A percentile compares a stretch with the other conserved stretches of the same genome.
phyloP scores from a whole-genome alignment of 2,113 vertebrate species.

The Lepidothrix coronata region DNA sequence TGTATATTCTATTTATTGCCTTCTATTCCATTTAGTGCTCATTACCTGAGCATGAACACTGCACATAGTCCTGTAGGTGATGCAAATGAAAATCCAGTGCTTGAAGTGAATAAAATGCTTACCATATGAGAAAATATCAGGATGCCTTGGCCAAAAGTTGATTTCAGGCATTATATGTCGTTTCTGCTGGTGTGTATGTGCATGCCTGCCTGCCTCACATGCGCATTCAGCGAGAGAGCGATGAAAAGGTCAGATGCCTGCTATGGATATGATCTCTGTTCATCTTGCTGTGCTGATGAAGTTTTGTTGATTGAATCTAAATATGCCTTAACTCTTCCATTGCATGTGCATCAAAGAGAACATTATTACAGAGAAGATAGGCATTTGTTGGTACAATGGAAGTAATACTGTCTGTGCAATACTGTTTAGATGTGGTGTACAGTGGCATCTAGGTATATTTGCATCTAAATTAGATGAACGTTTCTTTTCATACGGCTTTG shows the following conservation, averaged over 20 bases:
- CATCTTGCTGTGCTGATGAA: conserved; percentile 26
- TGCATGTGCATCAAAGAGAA: background rate
- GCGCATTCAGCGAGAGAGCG: background rate
- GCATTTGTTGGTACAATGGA: background rate
- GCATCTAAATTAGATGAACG: conserved; percentile 33
- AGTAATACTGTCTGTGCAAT: background rate
- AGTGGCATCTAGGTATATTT: background rate
- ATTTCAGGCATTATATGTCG: background rate
- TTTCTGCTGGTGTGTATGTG: background rate
- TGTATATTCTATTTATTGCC: background rate
- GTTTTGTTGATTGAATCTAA: conserved; percentile 35
- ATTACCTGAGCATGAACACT: background rate
- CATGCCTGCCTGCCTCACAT: background rate
- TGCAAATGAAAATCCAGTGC: background rate
- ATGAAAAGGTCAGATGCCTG: conserved; percentile 3
- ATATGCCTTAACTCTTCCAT: background rate
- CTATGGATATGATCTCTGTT: background rate
- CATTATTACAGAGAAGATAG: background rate
- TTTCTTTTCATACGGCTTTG: conserved; percentile 24
- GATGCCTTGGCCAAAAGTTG: background rate
- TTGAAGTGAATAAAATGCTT: background rate
- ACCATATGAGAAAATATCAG: background rate
- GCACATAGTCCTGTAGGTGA: background rate
- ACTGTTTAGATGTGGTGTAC: background rate
- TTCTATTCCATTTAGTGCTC: background rate